Base-by-base conservation (phyloP, 2,888 invertebrate species). In the Coenonympha glycerion region DNA sequence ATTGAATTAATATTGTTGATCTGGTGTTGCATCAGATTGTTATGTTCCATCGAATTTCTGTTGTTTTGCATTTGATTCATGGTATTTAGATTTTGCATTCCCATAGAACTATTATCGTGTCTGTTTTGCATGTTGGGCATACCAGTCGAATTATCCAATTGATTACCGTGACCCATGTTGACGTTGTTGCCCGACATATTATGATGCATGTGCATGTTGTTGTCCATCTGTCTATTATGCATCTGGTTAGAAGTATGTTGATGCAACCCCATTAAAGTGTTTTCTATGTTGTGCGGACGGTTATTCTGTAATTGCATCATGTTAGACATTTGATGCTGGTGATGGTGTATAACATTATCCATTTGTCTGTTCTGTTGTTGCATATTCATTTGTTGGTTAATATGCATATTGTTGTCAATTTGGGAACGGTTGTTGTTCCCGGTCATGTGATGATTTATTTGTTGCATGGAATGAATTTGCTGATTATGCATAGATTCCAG, bases 301-400 rank as follows among this genome's bases (percentile, higher is more conserved):
- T 79, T 82, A 60, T 75, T 84, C 66, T 81, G 85, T 54, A 85
- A 77, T 59, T 86, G 86, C 83, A 87, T 87, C 9, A 79, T 75
- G 57, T 82, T 84, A 11, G 83, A 62, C 73, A 85, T 82, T 67
- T 81, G 86, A 64, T 87, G 86, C 62, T 84, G 86, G 52, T 85
- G 87, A 59, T 86, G 87, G 45, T 79, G 75, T 3, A 68, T 62
- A 16, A 76, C 69, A 62, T 79, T 82, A 21, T 87, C 87, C 60
- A 83, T 73, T 60, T 77, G 81, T 59, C 87, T 76, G 54, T 78
- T 83, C 62, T 80, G 82, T 63, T 80, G 82, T 63, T 79, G 83
- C 68, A 85, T 73, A 1, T 77, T 62, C 69, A 86, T 62, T 65
- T 82, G 85, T 60, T 83, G 84, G 61, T 79, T 84, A 8, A 78